Evolutionary conservation across 2,113 vertebrate species (phyloP).

Genomic region (Gymnocephalus cernua): DNA sequence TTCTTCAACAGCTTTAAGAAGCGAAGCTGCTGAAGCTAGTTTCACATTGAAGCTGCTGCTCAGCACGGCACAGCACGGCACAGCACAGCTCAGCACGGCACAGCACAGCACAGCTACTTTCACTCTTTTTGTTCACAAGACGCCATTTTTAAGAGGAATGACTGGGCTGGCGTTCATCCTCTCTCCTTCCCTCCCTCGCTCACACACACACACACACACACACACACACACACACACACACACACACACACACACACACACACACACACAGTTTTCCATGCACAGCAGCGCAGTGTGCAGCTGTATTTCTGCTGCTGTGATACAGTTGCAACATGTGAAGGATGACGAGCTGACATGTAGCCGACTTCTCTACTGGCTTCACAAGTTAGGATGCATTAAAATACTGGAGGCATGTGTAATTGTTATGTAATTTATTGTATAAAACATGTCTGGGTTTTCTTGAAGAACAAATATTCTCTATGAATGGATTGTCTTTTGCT

Average conservation of each 20-base stretch:
- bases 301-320: not conserved
- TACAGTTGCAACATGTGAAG: slow-evolving; percentile 15
- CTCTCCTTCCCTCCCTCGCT: slow-evolving; percentile 19
- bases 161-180: slow-evolving; percentile 65
- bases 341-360: not conserved
- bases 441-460: slow-evolving; percentile 9
- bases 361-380: not conserved
- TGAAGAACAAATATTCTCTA: not conserved
- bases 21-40: not conserved
- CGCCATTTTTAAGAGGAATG: slow-evolving; percentile 84
- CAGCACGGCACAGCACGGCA: not conserved
- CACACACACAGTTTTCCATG: slow-evolving; percentile 38
- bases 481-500: not conserved
- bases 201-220: slow-evolving; percentile 16
- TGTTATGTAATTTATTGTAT: slow-evolving; percentile 26
- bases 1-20: slow-evolving; percentile 25
- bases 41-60: too few species aligned
- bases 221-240: slow-evolving; percentile 8
- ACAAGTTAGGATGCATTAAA: not conserved
- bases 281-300: slow-evolving; percentile 37
- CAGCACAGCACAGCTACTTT: slow-evolving; percentile 45
- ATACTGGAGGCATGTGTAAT: not conserved
- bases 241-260: slow-evolving; percentile 25
- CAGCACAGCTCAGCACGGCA: slow-evolving; percentile 1
- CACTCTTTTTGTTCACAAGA: slow-evolving; percentile 75